A percentile compares a stretch with the other conserved stretches of the same genome.
phyloP scores from a whole-genome alignment of 1,140 invertebrate species.

The Atta colombica region DNA sequence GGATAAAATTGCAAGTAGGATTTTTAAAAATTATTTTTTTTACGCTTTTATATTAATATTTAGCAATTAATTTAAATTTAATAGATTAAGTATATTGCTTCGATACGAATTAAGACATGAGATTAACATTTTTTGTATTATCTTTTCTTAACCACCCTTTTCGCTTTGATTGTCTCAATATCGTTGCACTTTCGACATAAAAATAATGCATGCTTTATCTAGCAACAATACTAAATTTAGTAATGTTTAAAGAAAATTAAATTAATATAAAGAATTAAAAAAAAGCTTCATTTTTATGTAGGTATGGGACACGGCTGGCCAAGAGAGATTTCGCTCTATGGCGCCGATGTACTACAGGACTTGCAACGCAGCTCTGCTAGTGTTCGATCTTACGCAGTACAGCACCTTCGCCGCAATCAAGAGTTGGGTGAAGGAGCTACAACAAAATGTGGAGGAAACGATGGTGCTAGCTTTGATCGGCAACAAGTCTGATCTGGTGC shows the following conservation, averaged over 20 bases:
- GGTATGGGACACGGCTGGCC: slow-evolving; percentile 97
- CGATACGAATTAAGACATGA: neutral
- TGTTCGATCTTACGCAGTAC: slow-evolving; percentile 94
- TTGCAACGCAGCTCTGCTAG: slow-evolving; percentile 94
- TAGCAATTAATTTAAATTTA: neutral
- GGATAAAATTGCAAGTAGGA: slow-evolving; percentile 91
- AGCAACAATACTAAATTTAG: neutral
- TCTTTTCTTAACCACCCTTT: slow-evolving; percentile 1
- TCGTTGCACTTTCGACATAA: neutral
- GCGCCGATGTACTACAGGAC: slow-evolving; percentile 97
- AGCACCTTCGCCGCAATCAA: slow-evolving; percentile 92
- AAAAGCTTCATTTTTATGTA: slow-evolving; percentile 58
- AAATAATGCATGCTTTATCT: slow-evolving; percentile 15
- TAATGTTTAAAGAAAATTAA: neutral
- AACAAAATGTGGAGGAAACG: slow-evolving; percentile 91
- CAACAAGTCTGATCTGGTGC: slow-evolving; percentile 93
- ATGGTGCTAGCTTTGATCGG: slow-evolving; percentile 94
- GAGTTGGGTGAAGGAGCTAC: slow-evolving; percentile 93
- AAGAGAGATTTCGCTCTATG: slow-evolving; percentile 93
- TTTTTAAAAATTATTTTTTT: neutral
- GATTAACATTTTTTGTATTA: neutral
- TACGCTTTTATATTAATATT: neutral
- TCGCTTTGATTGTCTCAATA: neutral
- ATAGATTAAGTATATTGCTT: neutral
- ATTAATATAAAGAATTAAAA: neutral